Evolutionary conservation across 1,140 invertebrate genomes (phyloP).

Genomic region (Trichogramma pretiosum): DNA sequence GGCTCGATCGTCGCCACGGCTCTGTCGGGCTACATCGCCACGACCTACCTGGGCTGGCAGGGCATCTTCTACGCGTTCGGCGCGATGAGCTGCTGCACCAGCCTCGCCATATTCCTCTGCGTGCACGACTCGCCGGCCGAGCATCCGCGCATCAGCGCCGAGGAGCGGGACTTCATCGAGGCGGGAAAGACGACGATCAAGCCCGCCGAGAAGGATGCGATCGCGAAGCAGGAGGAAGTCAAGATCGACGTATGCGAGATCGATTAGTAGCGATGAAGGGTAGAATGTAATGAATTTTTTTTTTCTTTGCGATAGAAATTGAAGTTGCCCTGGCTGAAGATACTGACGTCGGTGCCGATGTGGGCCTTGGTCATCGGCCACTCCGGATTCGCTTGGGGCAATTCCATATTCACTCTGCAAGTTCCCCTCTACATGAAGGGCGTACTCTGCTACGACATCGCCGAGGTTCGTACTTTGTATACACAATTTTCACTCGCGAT

Average conservation of each 20-base stretch:
- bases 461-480: slow-evolving; percentile 42
- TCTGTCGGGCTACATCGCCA: background rate
- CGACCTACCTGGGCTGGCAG: background rate
- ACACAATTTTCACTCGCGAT: too few species aligned
- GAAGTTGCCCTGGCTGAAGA: slow-evolving; percentile 64
- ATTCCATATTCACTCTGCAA: slow-evolving; percentile 83
- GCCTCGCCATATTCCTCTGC: too few species aligned
- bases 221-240: too few species aligned
- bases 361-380: slow-evolving; percentile 76
- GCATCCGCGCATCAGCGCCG: too few species aligned
- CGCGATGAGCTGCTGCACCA: too few species aligned
- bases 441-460: slow-evolving; percentile 71
- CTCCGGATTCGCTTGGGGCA: slow-evolving; percentile 86
- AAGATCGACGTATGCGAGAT: too few species aligned
- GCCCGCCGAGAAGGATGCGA: too few species aligned
- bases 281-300: slow-evolving; percentile 1
- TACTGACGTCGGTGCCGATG: slow-evolving; percentile 68
- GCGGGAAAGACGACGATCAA: too few species aligned
- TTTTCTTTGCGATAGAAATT: slow-evolving; percentile 32
- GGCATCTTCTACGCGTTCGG: background rate
- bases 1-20: background rate
- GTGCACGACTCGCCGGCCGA: too few species aligned
- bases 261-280: too few species aligned
- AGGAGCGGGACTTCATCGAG: too few species aligned
- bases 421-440: slow-evolving; percentile 83